phyloP scores from a whole-genome alignment of 2,797 vertebrate genomes.

The Cirrhinus molitorella region DNA sequence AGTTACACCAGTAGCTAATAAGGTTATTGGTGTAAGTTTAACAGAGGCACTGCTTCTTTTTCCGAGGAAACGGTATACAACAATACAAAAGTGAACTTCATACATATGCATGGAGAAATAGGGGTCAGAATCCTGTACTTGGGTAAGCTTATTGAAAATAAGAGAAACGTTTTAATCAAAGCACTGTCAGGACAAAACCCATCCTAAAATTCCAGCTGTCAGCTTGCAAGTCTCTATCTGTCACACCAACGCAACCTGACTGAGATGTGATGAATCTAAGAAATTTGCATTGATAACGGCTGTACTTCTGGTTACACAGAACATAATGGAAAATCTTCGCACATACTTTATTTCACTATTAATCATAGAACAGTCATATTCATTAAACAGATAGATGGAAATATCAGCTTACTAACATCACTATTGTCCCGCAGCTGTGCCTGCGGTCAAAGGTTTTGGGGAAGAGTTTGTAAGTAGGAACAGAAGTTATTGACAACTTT shows the following conservation, averaged over 20 bases:
- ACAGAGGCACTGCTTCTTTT: background rate
- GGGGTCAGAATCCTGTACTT: background rate
- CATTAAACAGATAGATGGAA: background rate
- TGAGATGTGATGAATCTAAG: conserved; percentile 1
- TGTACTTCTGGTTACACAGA: conserved; percentile 42
- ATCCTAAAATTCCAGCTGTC: background rate
- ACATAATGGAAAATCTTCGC: conserved; percentile 43
- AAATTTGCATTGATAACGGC: conserved; percentile 54
- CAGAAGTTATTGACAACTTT: background rate
- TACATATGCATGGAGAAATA: background rate
- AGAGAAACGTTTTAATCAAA: background rate
- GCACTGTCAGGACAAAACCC: background rate
- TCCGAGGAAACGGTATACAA: background rate
- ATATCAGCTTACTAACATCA: background rate
- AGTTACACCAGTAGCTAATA: background rate
- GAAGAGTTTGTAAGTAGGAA: conserved; percentile 19
- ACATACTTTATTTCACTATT: background rate
- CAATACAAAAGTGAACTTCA: background rate
- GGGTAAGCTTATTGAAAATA: conserved; percentile 2
- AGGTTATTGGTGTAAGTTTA: background rate
- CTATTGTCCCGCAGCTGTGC: background rate
- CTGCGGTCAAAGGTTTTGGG: background rate
- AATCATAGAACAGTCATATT: background rate
- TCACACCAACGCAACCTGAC: background rate
- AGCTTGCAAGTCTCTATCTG: background rate